Evolutionary conservation across 2,113 vertebrate species (phyloP), one percentile per base, ranked within the genome.

Genomic region (Carassius gibelio): DNA sequence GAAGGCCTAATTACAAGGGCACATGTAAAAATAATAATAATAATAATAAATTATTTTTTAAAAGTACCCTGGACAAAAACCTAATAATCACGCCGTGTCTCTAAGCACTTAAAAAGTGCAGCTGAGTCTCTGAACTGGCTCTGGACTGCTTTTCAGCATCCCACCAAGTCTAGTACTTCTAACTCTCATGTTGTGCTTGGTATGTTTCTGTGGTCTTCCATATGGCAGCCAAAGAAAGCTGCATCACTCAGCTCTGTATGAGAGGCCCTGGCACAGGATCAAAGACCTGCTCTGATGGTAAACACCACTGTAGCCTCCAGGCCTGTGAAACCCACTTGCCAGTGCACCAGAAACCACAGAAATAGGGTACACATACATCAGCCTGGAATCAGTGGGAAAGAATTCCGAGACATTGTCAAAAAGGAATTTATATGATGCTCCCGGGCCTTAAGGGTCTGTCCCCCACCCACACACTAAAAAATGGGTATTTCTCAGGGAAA

Each of bases 221-320:
- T 72, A 79, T 36, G 68, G 57, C 78, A 64, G 61, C 7, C 86
- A 72, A n/a, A 57, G 6, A 84, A 8, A 30, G 82, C 30, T 75
- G 84, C 84, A 85, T 88, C 84, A 83, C 77, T 85, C 75, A 85
- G 68, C 80, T 86, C 84, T 57, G 48, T 75, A 61, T 81, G 50
- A 74, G 59, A 55, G 71, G 38, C 52, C 30, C 79, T 83, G 86
- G 86, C 83, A 80, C 62, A 1, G 26, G 26, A 85, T 84, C 86
- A 87, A 81, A 84, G 84, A 0, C 87, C 82, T 2, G 10, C 66
- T 75, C 80, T 2, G 13, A 76, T 76, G 74, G 83, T 84, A 88
- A 92, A 92, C 85, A 88, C 71, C 84, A 85, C 62, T 79, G 86
- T 85, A 88, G 85, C 90, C 90, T 90, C 84, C 89, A 87, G 21